phyloP scores from a whole-genome alignment of 2,888 invertebrate genomes.

The Pelosia muscerda region DNA sequence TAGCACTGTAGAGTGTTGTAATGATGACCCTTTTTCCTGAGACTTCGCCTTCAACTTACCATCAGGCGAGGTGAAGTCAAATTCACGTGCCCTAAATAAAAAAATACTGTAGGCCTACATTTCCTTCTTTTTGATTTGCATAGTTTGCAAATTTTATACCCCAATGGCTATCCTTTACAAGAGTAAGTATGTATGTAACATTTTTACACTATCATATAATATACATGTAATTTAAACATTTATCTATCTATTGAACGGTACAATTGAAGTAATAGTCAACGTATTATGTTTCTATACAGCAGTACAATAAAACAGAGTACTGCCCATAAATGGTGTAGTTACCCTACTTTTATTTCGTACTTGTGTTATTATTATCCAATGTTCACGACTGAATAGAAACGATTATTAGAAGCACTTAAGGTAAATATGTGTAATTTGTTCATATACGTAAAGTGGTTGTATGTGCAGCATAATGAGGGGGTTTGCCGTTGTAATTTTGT shows the following conservation, averaged over 20 bases:
- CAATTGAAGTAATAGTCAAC: not conserved
- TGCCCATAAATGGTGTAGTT: constrained; percentile 17
- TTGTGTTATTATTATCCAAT: constrained; percentile 23
- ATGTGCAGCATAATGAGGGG: constrained; percentile 17
- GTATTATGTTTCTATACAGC: not conserved
- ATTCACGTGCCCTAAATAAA: no score
- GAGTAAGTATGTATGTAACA: not conserved
- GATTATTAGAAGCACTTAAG: constrained; percentile 24
- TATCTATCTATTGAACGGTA: not conserved
- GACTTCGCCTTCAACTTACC: no score
- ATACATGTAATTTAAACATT: not conserved
- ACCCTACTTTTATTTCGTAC: constrained; percentile 13
- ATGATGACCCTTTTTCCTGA: no score
- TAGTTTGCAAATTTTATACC: not conserved
- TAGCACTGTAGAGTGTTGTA: no score
- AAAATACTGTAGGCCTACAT: not conserved
- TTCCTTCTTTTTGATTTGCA: not conserved
- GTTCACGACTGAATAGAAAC: constrained; percentile 23
- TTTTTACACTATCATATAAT: not conserved
- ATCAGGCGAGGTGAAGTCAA: no score
- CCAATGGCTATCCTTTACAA: not conserved
- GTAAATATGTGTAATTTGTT: constrained; percentile 22
- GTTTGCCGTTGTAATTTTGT: constrained; percentile 15
- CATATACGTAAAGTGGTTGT: constrained; percentile 22
- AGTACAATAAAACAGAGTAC: not conserved